These are phyloP conservation scores for Coptotermes formosanus DNA, from an alignment of 1,140 invertebrate genomes.

Conservation along the genomic window DNA sequence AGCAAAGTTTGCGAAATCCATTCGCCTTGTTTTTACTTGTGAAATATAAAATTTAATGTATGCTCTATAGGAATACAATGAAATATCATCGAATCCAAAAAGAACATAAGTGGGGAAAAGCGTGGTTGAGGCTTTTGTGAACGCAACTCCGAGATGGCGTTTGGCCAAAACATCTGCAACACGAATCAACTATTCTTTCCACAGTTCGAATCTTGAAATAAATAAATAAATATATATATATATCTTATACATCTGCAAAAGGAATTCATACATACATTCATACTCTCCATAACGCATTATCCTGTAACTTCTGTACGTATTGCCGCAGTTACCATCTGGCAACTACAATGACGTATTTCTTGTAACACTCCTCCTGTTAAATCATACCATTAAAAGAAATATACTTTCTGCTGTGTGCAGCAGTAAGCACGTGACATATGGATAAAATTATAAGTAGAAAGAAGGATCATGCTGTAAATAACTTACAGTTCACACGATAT, in stretches of 20 bases:
- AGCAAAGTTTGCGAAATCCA: background rate
- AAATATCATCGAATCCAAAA: background rate
- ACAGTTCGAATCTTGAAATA: background rate
- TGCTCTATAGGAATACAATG: background rate
- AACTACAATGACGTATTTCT: no score
- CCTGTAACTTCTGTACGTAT: no score
- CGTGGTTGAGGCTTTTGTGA: background rate
- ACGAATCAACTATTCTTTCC: background rate
- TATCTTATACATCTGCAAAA: background rate
- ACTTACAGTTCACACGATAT: no score
- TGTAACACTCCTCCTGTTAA: no score
- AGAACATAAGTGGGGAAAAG: background rate
- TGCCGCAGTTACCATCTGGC: no score
- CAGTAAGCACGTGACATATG: no score
- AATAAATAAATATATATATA: no score
- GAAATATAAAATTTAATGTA: constrained; percentile 6
- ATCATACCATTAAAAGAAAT: no score
- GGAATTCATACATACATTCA: background rate
- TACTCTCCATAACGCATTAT: background rate
- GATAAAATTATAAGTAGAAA: no score
- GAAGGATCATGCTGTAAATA: no score
- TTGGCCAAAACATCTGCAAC: background rate
- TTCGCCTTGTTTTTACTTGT: constrained; percentile 1
- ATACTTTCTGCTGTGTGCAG: no score
- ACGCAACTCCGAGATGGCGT: background rate